These are phyloP conservation scores for Orthosia gothica DNA, from an alignment of 2,888 invertebrate species.

Conservation along the genomic window DNA sequence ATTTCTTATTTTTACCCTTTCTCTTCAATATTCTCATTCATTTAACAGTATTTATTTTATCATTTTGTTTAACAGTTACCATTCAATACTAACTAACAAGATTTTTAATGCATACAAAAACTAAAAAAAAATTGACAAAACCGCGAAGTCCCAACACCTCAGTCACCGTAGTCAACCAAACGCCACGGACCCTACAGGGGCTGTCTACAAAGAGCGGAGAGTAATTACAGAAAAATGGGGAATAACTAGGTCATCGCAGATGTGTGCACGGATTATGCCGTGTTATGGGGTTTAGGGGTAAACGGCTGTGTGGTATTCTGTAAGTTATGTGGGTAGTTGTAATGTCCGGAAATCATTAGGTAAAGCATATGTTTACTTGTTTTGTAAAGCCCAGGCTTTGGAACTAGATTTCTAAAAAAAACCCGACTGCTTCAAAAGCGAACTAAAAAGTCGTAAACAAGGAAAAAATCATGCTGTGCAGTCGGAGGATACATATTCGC, in stretches of 20 bases:
- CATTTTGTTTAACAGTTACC: no score
- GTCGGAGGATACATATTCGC: no score
- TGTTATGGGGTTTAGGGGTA: slow-evolving; percentile 50
- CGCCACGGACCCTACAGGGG: slow-evolving; percentile 76
- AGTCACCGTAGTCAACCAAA: slow-evolving; percentile 60
- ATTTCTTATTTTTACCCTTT: no score
- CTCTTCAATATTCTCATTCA: no score
- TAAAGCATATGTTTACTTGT: slow-evolving; percentile 20
- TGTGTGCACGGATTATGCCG: slow-evolving; percentile 76
- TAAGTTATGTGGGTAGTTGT: slow-evolving; percentile 12
- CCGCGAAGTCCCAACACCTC: neutral
- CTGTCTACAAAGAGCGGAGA: slow-evolving; percentile 86
- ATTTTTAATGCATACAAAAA: neutral
- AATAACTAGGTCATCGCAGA: slow-evolving; percentile 86
- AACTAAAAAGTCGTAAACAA: no score
- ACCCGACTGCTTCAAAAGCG: no score
- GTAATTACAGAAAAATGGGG: slow-evolving; percentile 90
- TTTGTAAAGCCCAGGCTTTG: neutral
- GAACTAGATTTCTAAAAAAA: no score
- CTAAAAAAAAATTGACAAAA: neutral
- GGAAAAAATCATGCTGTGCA: no score
- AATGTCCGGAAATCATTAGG: slow-evolving; percentile 36
- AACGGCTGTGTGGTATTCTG: slow-evolving; percentile 20
- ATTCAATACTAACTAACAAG: no score
- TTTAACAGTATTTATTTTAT: no score